Evolutionary conservation across 2,113 vertebrate species (phyloP).

Genomic region (Spheniscus mendiculus): DNA sequence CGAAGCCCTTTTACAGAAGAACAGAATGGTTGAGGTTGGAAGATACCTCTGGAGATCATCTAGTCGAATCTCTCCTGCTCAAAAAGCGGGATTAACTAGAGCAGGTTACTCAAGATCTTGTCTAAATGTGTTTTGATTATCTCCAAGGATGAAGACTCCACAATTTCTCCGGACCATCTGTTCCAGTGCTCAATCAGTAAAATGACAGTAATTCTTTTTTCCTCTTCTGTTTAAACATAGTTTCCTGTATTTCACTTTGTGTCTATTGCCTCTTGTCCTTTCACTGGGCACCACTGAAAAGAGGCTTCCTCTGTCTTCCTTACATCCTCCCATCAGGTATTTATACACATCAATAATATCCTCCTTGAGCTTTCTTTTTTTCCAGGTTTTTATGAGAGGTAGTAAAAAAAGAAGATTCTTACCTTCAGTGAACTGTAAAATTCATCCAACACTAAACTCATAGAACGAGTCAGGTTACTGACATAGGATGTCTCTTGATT

Average conservation of each 20-base stretch:
- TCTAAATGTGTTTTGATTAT: background rate
- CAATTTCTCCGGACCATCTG: background rate
- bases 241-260: background rate
- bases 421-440: conserved; percentile 93
- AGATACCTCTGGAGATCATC: background rate
- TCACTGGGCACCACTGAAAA: background rate
- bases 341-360: background rate
- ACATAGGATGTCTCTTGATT: conserved; percentile 93
- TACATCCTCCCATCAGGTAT: background rate
- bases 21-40: background rate
- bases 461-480: conserved; percentile 95
- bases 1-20: background rate
- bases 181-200: background rate
- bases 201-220: background rate
- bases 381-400: background rate
- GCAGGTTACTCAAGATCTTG: background rate
- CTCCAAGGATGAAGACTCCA: background rate
- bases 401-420: background rate
- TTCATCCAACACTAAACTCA: conserved; percentile 96
- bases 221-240: background rate
- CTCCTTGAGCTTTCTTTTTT: background rate
- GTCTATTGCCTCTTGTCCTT: background rate
- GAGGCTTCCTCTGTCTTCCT: background rate
- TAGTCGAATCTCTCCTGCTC: background rate
- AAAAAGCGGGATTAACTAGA: background rate